phyloP scores from a whole-genome alignment of 2,888 invertebrate species.

The Resseliella maxima region DNA sequence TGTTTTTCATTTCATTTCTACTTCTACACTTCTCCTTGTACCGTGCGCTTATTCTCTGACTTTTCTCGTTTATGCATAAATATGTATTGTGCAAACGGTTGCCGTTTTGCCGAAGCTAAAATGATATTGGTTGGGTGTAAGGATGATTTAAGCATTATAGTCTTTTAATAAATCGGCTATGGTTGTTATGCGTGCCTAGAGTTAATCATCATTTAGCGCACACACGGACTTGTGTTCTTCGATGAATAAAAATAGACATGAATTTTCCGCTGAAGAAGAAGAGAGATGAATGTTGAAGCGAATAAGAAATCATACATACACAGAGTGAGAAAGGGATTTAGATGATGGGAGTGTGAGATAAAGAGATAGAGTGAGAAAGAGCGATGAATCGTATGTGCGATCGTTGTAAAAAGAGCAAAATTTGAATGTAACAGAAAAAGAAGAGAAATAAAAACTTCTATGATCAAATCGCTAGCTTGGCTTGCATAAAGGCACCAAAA shows the following conservation, averaged over 20 bases:
- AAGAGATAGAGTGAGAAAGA: too few species aligned
- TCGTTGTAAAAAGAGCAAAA: not conserved
- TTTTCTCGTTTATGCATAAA: slow-evolving; percentile 30
- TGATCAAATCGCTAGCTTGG: not conserved
- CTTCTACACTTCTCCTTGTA: too few species aligned
- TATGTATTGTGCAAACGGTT: not conserved
- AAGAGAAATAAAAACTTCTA: not conserved
- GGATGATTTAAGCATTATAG: slow-evolving; percentile 36
- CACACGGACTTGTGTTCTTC: not conserved
- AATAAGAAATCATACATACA: not conserved
- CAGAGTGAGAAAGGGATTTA: too few species aligned
- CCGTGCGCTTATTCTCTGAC: not conserved
- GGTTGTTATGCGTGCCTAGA: slow-evolving; percentile 45
- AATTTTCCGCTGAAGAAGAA: not conserved
- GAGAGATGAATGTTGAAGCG: slow-evolving; percentile 13
- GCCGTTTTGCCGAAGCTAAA: slow-evolving; percentile 8
- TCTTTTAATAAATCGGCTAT: slow-evolving; percentile 33
- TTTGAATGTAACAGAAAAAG: not conserved
- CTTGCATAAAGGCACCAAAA: not conserved
- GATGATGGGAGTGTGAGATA: too few species aligned
- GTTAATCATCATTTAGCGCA: slow-evolving; percentile 53
- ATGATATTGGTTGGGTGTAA: slow-evolving; percentile 35
- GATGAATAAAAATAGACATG: not conserved
- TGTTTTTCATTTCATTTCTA: not conserved
- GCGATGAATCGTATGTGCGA: not conserved